Percentiles rank a stretch among this genome's conserved stretches.
These are phyloP conservation scores for Dromaius novaehollandiae DNA, from an alignment of 2,113 vertebrate species.

Conservation along the genomic window DNA sequence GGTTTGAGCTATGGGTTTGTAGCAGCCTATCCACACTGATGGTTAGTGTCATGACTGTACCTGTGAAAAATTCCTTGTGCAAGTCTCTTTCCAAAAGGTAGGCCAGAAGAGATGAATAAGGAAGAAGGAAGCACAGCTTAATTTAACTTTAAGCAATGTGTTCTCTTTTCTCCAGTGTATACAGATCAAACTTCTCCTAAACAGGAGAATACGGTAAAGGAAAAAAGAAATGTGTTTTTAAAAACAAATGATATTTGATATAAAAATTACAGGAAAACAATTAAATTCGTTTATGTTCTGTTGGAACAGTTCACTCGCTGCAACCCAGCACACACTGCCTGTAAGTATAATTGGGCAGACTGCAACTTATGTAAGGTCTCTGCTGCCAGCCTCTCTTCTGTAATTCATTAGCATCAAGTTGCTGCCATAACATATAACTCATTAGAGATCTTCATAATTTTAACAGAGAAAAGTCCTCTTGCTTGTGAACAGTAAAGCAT, in stretches of 20 bases:
- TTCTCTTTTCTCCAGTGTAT: neutral
- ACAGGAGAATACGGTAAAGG: neutral
- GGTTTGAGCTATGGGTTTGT: rapidly evolving
- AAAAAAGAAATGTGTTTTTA: neutral
- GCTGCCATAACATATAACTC: neutral
- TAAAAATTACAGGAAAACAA: constrained; percentile 52
- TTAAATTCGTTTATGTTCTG: neutral
- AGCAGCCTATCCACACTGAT: neutral
- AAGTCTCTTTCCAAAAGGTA: neutral
- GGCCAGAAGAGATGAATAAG: neutral
- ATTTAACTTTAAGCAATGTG: neutral
- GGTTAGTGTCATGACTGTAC: neutral
- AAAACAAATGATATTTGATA: constrained; percentile 20
- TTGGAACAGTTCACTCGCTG: neutral
- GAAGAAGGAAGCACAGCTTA: neutral
- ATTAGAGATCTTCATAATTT: neutral
- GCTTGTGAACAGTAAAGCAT: neutral
- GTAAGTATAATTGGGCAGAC: neutral
- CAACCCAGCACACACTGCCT: neutral
- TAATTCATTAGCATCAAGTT: constrained; percentile 43
- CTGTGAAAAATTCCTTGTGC: neutral
- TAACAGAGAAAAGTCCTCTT: neutral
- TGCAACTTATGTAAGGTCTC: neutral
- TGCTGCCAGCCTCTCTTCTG: constrained; percentile 8
- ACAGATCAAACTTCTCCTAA: neutral